Evolutionary conservation across 35 echinoderm and acorn worm genomes (phyloP), one percentile per base, ranked within the genome.

Genomic region (Apostichopus californicus): DNA sequence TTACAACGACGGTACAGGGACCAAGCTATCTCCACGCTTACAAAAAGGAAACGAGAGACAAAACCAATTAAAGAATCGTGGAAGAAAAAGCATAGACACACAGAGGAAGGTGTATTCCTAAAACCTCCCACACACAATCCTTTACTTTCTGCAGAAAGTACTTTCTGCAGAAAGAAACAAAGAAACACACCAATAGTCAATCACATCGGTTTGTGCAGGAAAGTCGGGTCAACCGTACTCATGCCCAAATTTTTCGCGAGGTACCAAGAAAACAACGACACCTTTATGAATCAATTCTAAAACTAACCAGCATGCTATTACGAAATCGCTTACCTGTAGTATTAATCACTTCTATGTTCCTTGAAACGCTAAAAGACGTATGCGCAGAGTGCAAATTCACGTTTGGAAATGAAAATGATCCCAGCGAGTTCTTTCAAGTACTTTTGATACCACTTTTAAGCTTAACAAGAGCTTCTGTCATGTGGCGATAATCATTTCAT

Each of bases 51-150:
- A 6, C 26, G 15, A 20, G 65, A 70, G 6, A 80, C 78, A 23
- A 80, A 52, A 23, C 5, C 78, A 71, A 72, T 89, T 20, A 20
- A 87, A 87, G 56, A 87, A 58, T 11, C 20, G 9, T 87, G 61
- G 83, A 14, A 34, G 10, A 87, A 66, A 17, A 58, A 87, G 20
- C 10, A 55, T 17, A 5, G 55, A 87, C 13, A 22, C 54, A 55
- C 63, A 65, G 1, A 65, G 63, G 3, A 65, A 65, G 63, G 63
- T 9, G 15, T 65, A 11, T 65, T 65, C 15, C 63, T 3, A 65
- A 65, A 65, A 15, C 9, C 63, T 11, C 63, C 63, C 8, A 65
- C 8, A 65, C 8, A 65, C 15, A 65, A 65, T 65, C 63, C 63
- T 65, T 9, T 15, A 11, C 1, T 65, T 34, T 34, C 28, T 34